Base-by-base conservation (phyloP, 2,113 vertebrate genomes). In the Andinoacara biseriatus region DNA sequence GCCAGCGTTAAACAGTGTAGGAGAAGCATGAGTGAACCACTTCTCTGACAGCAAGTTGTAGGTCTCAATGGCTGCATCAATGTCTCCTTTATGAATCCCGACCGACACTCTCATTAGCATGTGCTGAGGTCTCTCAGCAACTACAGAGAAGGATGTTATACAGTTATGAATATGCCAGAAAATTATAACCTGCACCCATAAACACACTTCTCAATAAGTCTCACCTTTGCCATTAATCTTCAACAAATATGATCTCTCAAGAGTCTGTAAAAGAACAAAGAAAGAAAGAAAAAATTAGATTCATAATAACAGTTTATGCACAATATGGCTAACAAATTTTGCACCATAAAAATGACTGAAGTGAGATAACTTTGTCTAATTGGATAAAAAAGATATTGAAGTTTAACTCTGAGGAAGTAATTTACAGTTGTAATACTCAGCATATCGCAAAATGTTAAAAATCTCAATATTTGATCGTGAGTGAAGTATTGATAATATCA, bases 1-100 rank as follows among this genome's bases (percentile, higher is more conserved):
- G 59, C 98, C 98, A 0, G 98, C 98, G 4, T 99, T 99, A 94
- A 99, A 99, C 4, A 99, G 95, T 1, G 98, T 99, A 3, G 98
- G 98, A 1, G 98, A 99, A 5, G 98, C 98, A 6, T 99, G 98
- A 1, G 97, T 99, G 89, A 99, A 99, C 98, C 98, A 99, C 82
- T 92, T 97, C 90, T 99, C 98, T 1, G 98, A 99, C 63, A 99
- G 96, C 58, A 99, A 93, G 76, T 99, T 99, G 93, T 99, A 99
- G 0, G 98, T 99, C 86, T 98, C 97, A 46, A 99, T 97, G 33
- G 97, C 97, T 5, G 97, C 97, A 0, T 98, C 95, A 0, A 98
- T 97, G 93, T 98, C 97, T 1, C 38, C 11, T 86, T 97, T 94
- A 87, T 99, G 98, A 93, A 99, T 99, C 2, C 98, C 98, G 29